Conservation (phyloP, 2,888 invertebrate genomes). For the Spisula solida region DNA sequence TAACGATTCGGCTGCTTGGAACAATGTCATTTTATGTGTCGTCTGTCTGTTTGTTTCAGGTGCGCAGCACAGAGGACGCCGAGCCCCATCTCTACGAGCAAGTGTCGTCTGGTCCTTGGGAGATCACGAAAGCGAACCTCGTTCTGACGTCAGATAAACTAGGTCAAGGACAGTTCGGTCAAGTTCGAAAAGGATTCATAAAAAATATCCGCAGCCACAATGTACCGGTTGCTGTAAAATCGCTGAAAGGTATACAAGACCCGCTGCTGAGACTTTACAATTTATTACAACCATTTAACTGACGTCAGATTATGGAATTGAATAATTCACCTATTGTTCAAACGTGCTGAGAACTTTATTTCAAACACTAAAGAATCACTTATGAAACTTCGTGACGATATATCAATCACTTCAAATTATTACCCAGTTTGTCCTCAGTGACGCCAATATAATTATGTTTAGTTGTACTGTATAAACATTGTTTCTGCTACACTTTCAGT, state of each 20-base stretch:
- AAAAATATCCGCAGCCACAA: slow-evolving; percentile 80
- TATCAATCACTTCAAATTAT: not conserved
- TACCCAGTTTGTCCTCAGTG: not conserved
- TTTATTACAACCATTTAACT: too few species aligned
- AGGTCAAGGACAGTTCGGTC: slow-evolving; percentile 84
- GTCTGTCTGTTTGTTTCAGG: slow-evolving; percentile 54
- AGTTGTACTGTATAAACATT: too few species aligned
- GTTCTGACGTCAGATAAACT: slow-evolving; percentile 81
- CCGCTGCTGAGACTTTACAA: not conserved
- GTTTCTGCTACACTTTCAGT: slow-evolving; percentile 67
- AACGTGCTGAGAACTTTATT: too few species aligned
- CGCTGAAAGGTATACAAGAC: slow-evolving; percentile 80
- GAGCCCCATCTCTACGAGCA: slow-evolving; percentile 82
- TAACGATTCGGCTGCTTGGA: not conserved
- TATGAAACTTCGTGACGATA: not conserved
- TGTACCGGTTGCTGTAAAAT: slow-evolving; percentile 83
- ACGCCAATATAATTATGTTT: too few species aligned
- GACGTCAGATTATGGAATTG: too few species aligned
- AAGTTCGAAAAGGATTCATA: slow-evolving; percentile 82
- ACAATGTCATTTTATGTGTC: not conserved
- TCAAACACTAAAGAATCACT: too few species aligned
- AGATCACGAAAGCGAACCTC: slow-evolving; percentile 80
- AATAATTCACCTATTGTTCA: too few species aligned
- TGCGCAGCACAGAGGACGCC: slow-evolving; percentile 70
- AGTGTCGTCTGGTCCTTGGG: slow-evolving; percentile 81